phyloP scores from a whole-genome alignment of 2,797 vertebrate genomes.

The Alauda arvensis region DNA sequence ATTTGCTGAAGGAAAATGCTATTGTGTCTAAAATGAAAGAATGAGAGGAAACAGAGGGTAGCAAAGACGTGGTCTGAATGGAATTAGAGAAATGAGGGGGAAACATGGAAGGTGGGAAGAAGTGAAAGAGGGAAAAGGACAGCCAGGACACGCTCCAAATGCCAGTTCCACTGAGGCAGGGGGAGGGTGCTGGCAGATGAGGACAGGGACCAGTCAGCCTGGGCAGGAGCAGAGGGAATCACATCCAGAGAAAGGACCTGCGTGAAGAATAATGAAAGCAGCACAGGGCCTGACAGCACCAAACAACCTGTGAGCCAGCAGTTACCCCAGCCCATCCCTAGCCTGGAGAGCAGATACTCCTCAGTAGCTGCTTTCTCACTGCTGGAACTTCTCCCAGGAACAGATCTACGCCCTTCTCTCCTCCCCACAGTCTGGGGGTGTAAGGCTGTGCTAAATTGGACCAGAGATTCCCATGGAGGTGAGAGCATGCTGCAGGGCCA shows the following conservation, averaged over 20 bases:
- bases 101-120: background rate
- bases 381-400: background rate
- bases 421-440: background rate
- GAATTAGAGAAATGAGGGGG: background rate
- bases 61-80: background rate
- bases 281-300: background rate
- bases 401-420: background rate
- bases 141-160: background rate
- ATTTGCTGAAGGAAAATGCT: conserved; percentile 22
- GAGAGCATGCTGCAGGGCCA: background rate
- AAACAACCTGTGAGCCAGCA: background rate
- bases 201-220: background rate
- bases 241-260: background rate
- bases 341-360: background rate
- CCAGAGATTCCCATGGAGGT: background rate
- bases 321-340: background rate
- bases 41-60: background rate
- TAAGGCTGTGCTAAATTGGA: background rate
- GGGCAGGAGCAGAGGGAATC: background rate
- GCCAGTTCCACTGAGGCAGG: background rate
- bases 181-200: background rate
- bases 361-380: fast-evolving
- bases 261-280: background rate
- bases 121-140: background rate
- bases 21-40: conserved; percentile 9